Percentiles rank a stretch among this genome's conserved stretches.
Evolutionary conservation across 2,113 vertebrate genomes (phyloP).

Genomic region (Cygnus buccinator): DNA sequence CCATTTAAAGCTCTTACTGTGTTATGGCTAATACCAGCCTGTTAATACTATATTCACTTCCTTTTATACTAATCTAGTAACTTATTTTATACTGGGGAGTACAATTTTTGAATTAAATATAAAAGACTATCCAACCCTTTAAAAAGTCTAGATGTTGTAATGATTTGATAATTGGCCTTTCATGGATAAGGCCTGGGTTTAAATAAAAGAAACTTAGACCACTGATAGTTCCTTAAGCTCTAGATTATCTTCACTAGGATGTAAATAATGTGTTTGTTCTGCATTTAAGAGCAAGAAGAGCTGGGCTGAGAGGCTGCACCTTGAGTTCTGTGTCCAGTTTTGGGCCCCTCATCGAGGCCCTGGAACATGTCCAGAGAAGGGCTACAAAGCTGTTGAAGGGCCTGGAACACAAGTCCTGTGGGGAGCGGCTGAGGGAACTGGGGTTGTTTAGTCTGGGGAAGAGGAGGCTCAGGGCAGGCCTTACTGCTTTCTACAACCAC

Average conservation of each 20-base stretch:
- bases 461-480: too few relatives aligned
- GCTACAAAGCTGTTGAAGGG: too few relatives aligned
- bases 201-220: neutral
- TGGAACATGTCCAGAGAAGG: too few relatives aligned
- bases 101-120: neutral
- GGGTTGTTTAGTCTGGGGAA: too few relatives aligned
- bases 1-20: neutral
- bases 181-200: neutral
- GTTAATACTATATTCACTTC: constrained; percentile 28
- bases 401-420: too few relatives aligned
- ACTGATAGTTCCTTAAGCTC: neutral
- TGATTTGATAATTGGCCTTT: neutral
- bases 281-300: neutral
- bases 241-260: neutral
- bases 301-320: neutral
- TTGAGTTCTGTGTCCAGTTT: too few relatives aligned
- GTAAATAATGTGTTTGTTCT: neutral
- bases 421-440: too few relatives aligned
- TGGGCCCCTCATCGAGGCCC: too few relatives aligned
- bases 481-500: too few relatives aligned
- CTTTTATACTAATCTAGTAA: constrained; percentile 5
- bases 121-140: neutral
- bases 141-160: neutral
- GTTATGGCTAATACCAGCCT: neutral
- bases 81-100: neutral